These are phyloP conservation scores for Sciaenops ocellatus DNA, from an alignment of 2,797 vertebrate species.

Conservation along the genomic window DNA sequence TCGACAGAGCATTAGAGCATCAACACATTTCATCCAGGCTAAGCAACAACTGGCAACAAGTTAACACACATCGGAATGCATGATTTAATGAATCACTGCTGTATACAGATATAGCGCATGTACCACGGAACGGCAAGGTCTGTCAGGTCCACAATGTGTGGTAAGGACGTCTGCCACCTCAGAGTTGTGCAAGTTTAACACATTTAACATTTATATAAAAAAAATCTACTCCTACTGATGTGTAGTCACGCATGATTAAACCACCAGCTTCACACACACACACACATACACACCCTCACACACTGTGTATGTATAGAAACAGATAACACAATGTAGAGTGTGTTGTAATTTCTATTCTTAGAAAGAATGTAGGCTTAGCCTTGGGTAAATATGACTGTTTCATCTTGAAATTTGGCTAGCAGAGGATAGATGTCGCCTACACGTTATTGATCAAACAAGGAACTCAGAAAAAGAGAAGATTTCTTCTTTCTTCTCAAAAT, in stretches of 20 bases:
- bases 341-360: slow-evolving; percentile 50
- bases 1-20: background rate
- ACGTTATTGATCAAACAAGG: slow-evolving; percentile 53
- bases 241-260: slow-evolving; percentile 32
- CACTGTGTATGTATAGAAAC: slow-evolving; percentile 10
- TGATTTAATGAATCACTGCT: background rate
- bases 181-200: slow-evolving; percentile 3
- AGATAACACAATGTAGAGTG: slow-evolving; percentile 12
- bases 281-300: background rate
- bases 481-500: slow-evolving; percentile 23
- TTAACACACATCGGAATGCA: background rate
- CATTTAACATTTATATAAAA: background rate
- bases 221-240: slow-evolving; percentile 9
- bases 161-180: slow-evolving; percentile 16
- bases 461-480: slow-evolving; percentile 10
- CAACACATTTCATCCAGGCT: background rate
- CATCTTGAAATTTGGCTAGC: slow-evolving; percentile 48
- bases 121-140: background rate
- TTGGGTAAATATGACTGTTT: slow-evolving; percentile 49
- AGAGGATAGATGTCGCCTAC: slow-evolving; percentile 54
- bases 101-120: background rate
- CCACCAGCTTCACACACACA: background rate
- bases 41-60: background rate
- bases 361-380: slow-evolving; percentile 43
- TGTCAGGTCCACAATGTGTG: slow-evolving; percentile 4